Evolutionary conservation across 2,113 vertebrate species (phyloP).

Genomic region (Chloropsis cyanopogon): DNA sequence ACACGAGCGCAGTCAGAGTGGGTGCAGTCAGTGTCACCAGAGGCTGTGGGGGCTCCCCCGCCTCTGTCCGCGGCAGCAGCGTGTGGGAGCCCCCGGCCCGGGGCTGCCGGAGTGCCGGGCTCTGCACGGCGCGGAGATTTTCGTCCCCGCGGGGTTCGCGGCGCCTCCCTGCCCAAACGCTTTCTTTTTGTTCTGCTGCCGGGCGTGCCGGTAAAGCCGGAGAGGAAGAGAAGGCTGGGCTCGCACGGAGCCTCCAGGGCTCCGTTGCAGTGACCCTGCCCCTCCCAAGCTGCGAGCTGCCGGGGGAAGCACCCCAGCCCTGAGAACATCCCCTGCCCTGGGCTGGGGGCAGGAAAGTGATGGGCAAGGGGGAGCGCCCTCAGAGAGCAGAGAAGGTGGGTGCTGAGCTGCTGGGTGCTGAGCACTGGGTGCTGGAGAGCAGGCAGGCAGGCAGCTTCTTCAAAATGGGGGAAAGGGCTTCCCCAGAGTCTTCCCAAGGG

Average conservation of each 20-base stretch:
- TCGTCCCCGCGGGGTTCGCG: background rate
- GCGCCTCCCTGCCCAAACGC: background rate
- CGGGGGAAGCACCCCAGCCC: background rate
- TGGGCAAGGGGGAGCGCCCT: background rate
- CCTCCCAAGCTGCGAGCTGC: background rate
- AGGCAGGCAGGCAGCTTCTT: background rate
- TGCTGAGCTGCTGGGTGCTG: background rate
- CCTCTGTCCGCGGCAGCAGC: background rate
- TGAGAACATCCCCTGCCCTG: background rate
- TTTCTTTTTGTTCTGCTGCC: background rate
- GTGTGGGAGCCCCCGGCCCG: background rate
- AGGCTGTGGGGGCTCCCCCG: background rate
- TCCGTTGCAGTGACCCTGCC: background rate
- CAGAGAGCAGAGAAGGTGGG: background rate
- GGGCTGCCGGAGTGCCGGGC: background rate
- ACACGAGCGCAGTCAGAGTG: accelerated
- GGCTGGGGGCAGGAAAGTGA: accelerated
- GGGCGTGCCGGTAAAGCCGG: background rate
- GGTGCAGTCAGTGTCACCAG: background rate
- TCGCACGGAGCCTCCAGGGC: background rate
- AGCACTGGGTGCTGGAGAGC: accelerated
- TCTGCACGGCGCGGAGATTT: background rate
- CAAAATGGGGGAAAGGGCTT: background rate
- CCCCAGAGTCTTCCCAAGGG: background rate
- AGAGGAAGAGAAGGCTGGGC: background rate